A percentile compares a stretch with the other conserved stretches of the same genome.
Conservation (phyloP, 2,113 vertebrate genomes). For the Siniperca knerii region DNA sequence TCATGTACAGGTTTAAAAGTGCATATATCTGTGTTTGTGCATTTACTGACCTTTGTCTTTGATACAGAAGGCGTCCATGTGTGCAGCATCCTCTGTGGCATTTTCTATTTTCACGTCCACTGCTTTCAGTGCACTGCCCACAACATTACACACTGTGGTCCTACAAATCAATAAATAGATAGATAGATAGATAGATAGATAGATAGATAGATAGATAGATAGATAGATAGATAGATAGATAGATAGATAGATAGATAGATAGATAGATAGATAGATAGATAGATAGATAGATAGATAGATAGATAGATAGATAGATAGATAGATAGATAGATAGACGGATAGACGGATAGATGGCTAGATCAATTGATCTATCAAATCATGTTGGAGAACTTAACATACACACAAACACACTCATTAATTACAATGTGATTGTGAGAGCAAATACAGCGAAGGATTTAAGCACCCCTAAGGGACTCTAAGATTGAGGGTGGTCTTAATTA, state of each 20-base stretch:
- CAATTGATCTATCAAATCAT: too few species aligned
- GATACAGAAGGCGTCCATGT: slow-evolving; percentile 89
- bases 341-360: too few species aligned
- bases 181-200: neutral
- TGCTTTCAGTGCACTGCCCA: slow-evolving; percentile 84
- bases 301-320: neutral
- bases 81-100: slow-evolving; percentile 77
- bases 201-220: slow-evolving; percentile 16
- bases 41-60: slow-evolving; percentile 91
- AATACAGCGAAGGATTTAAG: slow-evolving; percentile 8
- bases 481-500: slow-evolving; percentile 23
- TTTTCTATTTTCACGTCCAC: slow-evolving; percentile 89
- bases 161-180: slow-evolving; percentile 78
- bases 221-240: neutral
- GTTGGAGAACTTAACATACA: neutral
- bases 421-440: neutral
- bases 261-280: neutral
- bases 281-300: neutral
- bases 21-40: neutral
- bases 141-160: slow-evolving; percentile 89
- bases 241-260: neutral
- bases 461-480: neutral
- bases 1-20: neutral
- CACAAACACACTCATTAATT: slow-evolving; percentile 15
- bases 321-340: neutral